These are phyloP conservation scores for Scleropages formosus DNA, from an alignment of 2,797 vertebrate genomes.

Conservation along the genomic window DNA sequence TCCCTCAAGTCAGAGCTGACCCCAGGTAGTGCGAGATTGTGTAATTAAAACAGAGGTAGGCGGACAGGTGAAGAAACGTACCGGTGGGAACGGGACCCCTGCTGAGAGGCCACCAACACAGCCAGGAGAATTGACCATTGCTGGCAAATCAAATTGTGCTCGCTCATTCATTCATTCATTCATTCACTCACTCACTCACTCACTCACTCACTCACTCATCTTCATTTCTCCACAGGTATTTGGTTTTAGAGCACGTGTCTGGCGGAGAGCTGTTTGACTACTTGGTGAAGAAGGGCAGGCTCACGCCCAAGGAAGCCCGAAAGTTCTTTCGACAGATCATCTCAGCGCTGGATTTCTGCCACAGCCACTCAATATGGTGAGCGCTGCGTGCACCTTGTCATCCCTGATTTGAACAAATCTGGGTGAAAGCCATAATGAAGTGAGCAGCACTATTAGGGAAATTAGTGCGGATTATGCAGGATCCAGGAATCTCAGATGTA, in stretches of 20 bases:
- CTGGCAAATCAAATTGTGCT: background rate
- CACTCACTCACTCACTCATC: constrained; percentile 4
- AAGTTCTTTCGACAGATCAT: constrained; percentile 99
- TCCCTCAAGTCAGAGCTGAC: background rate
- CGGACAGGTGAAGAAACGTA: background rate
- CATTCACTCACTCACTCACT: background rate
- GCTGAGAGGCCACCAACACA: background rate
- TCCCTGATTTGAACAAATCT: background rate
- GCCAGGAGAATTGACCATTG: constrained; percentile 4
- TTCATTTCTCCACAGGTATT: constrained; percentile 70
- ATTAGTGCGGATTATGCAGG: background rate
- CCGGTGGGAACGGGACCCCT: background rate
- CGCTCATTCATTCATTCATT: constrained; percentile 6
- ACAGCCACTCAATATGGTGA: constrained; percentile 98
- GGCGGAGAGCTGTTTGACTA: constrained; percentile 98
- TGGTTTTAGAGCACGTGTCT: constrained; percentile 97
- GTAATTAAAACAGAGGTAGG: constrained; percentile 1
- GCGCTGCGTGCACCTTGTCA: constrained; percentile 30
- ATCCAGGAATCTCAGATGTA: background rate
- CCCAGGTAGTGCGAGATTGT: background rate
- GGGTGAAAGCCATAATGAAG: background rate
- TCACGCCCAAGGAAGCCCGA: constrained; percentile 96
- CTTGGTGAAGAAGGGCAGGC: constrained; percentile 93
- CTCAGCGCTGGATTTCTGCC: constrained; percentile 97
- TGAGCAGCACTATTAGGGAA: background rate